phyloP scores from a whole-genome alignment of 2,888 invertebrate species.

The Agrochola macilenta region DNA sequence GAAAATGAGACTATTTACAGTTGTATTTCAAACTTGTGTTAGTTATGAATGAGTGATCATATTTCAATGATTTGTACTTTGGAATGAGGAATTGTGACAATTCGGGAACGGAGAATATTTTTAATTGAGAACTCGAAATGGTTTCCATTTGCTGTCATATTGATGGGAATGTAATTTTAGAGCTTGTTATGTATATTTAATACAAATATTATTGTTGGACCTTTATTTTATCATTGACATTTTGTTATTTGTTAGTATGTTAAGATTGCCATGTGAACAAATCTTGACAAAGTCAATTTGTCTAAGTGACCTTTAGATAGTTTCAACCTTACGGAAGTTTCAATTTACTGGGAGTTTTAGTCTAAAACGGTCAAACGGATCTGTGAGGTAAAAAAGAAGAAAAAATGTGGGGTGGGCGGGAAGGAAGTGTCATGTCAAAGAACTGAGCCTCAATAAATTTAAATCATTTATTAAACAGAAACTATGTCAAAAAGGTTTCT shows the following conservation, averaged over 20 bases:
- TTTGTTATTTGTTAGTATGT: not conserved
- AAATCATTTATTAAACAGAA: too few species aligned
- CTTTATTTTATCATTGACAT: too few species aligned
- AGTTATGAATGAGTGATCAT: constrained; percentile 52
- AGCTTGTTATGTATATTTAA: not conserved
- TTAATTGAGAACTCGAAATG: not conserved
- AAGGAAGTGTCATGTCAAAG: too few species aligned
- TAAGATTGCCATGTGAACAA: not conserved
- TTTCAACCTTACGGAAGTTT: too few species aligned
- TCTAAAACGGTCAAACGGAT: too few species aligned
- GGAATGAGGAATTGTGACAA: not conserved
- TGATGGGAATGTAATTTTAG: not conserved
- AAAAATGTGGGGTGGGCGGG: too few species aligned
- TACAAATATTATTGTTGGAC: not conserved
- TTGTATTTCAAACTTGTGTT: constrained; percentile 53
- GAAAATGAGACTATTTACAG: constrained; percentile 54
- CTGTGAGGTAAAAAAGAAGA: too few species aligned
- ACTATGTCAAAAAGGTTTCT: too few species aligned
- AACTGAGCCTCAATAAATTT: too few species aligned
- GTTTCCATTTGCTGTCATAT: not conserved
- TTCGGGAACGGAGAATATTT: not conserved
- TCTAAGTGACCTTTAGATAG: too few species aligned
- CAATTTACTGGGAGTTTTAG: too few species aligned
- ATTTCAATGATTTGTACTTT: constrained; percentile 45
- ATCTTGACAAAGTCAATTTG: too few species aligned